Base-by-base conservation (phyloP, 2,797 vertebrate species). In the Sebastes oblongus region DNA sequence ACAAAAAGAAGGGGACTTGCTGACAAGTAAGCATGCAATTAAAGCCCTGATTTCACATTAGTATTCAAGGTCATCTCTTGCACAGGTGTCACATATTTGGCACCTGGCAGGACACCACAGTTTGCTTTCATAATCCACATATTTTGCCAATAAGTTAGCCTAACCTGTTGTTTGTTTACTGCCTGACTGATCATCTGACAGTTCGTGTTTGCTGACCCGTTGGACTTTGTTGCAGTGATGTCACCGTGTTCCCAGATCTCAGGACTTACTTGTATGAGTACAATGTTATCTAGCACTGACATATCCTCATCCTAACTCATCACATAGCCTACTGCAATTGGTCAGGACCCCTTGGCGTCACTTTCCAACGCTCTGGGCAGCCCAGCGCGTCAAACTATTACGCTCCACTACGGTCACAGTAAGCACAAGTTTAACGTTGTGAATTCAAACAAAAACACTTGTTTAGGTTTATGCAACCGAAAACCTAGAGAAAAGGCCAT, bases 11-110 rank as follows among this genome's bases (percentile, higher is more conserved):
- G 66, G 75, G 55, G n/a, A 59, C n/a, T 29, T 66, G 77, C 70
- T 77, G 73, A 80, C 77, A 84, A 82, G 68, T 70, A 54, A 54
- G 39, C 50, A 72, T 74, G 64, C 66, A 84, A 85, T 85, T 73
- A 81, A 81, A 78, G 71, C 64, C 6, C 1, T 13, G 22, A 56
- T 55, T 66, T 16, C 6, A 12, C 61, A 76, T 83, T 65, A 66
- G 66, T 55, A 72, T 78, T 85, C 72, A 77, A 72, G 39, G 66
- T 75, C 50, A 73, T 58, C 22, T 30, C 46, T 12, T 11, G 29
- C 68, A 65, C 50, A 62, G 61, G 25, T 84, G 61, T 68, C 56
- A 59, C n/a, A 58, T 20, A 66, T 72, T 60, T 54, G 30, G 46
- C 46, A 56, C 3, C 39, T 36, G 12, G 39, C n/a, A 18, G 25